Conservation (phyloP, 2,888 invertebrate genomes). For the Himalopsyche tibetana region DNA sequence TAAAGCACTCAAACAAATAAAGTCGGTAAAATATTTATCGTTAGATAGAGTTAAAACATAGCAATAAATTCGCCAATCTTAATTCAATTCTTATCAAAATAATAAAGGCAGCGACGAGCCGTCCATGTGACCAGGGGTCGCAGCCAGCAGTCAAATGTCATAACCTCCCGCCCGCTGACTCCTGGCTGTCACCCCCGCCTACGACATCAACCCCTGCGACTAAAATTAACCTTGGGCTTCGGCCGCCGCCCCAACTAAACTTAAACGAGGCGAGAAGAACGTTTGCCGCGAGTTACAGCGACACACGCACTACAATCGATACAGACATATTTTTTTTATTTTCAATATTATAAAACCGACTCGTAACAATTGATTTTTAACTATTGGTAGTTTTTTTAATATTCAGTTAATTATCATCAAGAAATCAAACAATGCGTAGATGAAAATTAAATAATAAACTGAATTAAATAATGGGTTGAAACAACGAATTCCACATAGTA, state of each 20-base stretch:
- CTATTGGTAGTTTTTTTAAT: too few species aligned
- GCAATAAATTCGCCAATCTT: not conserved
- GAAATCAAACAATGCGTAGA: too few species aligned
- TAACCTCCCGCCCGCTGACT: slow-evolving; percentile 55
- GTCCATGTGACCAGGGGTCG: slow-evolving; percentile 46
- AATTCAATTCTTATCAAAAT: slow-evolving; percentile 36
- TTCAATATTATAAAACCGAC: too few species aligned
- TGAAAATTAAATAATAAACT: too few species aligned
- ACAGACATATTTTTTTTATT: slow-evolving; percentile 50
- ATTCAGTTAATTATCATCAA: too few species aligned
- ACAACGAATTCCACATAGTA: too few species aligned
- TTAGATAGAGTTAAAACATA: not conserved
- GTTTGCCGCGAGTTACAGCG: slow-evolving; percentile 47
- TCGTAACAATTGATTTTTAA: too few species aligned
- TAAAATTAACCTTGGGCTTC: slow-evolving; percentile 63
- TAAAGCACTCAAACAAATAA: not conserved
- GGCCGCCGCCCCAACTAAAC: slow-evolving; percentile 51
- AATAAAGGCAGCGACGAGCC: slow-evolving; percentile 45
- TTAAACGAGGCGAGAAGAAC: slow-evolving; percentile 42
- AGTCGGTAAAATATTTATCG: not conserved
- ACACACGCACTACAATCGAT: slow-evolving; percentile 61
- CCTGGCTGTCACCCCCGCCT: slow-evolving; percentile 43
- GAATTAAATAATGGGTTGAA: too few species aligned
- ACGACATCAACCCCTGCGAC: slow-evolving; percentile 50
- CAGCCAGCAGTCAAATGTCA: slow-evolving; percentile 59